Base-by-base conservation (phyloP, 2,113 vertebrate species). In the Ranitomeya variabilis region DNA sequence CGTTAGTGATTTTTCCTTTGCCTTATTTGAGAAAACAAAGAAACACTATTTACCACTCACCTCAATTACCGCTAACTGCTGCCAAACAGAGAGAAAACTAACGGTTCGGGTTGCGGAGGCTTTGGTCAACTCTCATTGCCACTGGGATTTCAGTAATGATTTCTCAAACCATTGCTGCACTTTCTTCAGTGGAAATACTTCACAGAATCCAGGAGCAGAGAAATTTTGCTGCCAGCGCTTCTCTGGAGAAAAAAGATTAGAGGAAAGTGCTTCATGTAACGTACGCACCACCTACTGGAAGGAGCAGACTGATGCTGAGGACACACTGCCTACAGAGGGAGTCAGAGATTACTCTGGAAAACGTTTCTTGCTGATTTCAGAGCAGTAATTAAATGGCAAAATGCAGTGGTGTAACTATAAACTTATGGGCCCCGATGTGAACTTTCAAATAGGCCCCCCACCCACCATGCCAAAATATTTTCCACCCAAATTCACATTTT, bases 101-200 rank as follows among this genome's bases (percentile, higher is more conserved):
- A 45, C 45, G 18, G 57, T 64, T 62, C n/a, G 57, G 55, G 55
- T 60, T 60, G 23, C 78, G 60, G 15, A 80, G 78, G 55, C 15
- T 26, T 9, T 31, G 0, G 2, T 37, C 59, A 64, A 18, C 26
- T 23, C n/a, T 80, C 23, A 31, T 60, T 60, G 13, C 79, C 3
- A 66, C 19, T 23, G 80, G 80, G 60, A 66, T 19, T 12, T 52
- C 16, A 51, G 60, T 83, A 66, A 83, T 66, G 60, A 66, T 83
- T 83, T 51, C 60, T 51, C 10, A 64, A 45, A 37, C 31, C 7
- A 9, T 51, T 83, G 13, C 31, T 45, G 19, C 19, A 83, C 19
- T 51, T 60, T 66, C 31, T 64, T 31, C 11, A 51, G 60, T 66
- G 80, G 60, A 83, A 45, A 45, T 83, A 66, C 18, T 51, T 66